Evolutionary conservation across 2,113 vertebrate genomes (phyloP).

Genomic region (Malurus cyaneus): DNA sequence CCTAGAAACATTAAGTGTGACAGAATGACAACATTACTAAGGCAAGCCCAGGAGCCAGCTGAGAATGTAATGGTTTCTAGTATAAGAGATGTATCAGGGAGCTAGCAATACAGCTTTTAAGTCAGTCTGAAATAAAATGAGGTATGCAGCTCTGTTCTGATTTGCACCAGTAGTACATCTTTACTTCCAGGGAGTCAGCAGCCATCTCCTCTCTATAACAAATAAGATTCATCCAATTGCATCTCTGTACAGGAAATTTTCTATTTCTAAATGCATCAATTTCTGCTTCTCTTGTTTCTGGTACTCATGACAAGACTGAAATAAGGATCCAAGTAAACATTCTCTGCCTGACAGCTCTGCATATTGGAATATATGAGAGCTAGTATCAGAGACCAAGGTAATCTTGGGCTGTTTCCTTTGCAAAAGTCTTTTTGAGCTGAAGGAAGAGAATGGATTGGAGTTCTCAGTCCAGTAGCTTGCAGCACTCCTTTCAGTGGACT

Average conservation of each 20-base stretch:
- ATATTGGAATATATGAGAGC: not conserved
- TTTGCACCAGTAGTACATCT: not conserved
- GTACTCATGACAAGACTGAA: not conserved
- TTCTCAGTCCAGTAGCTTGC: not conserved
- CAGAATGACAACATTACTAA: not conserved
- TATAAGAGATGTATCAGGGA: not conserved
- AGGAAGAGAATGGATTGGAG: not conserved
- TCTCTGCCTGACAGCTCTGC: not conserved
- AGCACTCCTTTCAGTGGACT: not conserved
- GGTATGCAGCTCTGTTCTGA: not conserved
- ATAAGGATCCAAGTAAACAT: not conserved
- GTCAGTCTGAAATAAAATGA: not conserved
- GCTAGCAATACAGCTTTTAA: not conserved
- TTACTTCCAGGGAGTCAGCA: not conserved
- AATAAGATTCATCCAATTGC: not conserved
- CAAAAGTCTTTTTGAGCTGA: not conserved
- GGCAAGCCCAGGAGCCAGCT: not conserved
- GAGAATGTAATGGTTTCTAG: not conserved
- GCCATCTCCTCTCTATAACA: not conserved
- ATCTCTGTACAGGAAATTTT: not conserved
- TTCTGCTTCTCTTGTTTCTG: not conserved
- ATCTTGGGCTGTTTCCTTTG: not conserved
- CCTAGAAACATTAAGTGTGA: not conserved
- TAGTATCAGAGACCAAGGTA: not conserved
- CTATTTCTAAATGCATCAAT: not conserved